Conservation (phyloP, 2,888 invertebrate genomes). For the Aradus depressus region DNA sequence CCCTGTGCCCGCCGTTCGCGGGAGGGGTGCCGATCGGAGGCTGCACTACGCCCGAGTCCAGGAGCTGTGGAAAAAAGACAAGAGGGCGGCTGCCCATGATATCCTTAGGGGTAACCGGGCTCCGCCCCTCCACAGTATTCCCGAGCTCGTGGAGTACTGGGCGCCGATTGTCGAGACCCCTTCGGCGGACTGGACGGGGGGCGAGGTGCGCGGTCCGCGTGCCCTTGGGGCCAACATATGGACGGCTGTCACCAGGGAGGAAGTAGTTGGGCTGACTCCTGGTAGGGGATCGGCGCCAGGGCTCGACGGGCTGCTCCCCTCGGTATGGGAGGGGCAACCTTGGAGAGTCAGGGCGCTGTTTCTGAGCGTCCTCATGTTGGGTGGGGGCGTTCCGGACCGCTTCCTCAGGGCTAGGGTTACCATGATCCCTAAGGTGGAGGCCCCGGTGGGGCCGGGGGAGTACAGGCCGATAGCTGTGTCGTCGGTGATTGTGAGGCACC, state of each 20-base stretch:
- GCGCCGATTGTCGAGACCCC: neutral
- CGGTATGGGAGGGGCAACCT: neutral
- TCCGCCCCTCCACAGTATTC: neutral
- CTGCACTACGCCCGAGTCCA: neutral
- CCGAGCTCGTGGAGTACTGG: neutral
- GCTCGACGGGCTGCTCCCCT: neutral
- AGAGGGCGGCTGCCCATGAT: neutral
- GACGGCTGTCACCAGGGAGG: neutral
- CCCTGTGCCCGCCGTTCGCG: no score
- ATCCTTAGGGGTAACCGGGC: neutral
- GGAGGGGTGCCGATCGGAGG: neutral
- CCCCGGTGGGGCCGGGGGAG: conserved; percentile 1
- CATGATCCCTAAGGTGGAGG: conserved; percentile 16
- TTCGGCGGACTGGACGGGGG: neutral
- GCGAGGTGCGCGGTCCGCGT: neutral
- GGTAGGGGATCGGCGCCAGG: neutral
- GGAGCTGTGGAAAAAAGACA: conserved; percentile 3
- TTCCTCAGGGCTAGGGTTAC: conserved; percentile 9
- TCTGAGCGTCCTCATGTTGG: conserved; percentile 13
- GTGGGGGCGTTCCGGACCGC: conserved; percentile 3
- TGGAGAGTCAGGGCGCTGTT: conserved; percentile 1
- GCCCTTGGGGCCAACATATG: neutral
- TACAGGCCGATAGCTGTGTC: conserved; percentile 20
- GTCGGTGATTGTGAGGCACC: conserved; percentile 22
- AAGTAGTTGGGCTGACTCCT: neutral